Base-by-base conservation (phyloP, 2,888 invertebrate species). In the Limnephilus lunatus region DNA sequence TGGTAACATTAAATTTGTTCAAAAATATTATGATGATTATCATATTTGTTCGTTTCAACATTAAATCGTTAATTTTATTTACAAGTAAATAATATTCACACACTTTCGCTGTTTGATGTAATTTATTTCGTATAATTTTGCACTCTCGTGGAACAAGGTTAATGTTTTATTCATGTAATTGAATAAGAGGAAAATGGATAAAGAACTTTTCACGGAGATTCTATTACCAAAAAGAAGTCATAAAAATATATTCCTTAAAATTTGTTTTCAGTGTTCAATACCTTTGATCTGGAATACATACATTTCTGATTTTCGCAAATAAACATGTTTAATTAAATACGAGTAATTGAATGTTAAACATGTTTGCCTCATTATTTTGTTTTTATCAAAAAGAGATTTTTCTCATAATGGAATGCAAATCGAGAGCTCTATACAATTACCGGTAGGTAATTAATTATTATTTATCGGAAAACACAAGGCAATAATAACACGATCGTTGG, bases 101-200 rank as follows among this genome's bases (percentile, higher is more conserved):
- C 25, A 19, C 19, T 68, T 19, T 25, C 1, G 25, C 68, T 32
- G 31, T 82, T 82, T 82, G 31, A 82, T 15, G 82, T 82, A 32
- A 31, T 82, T 31, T 82, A 32, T 82, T 82, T 82, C 19, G 82
- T 32, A 82, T 82, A 82, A 82, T 82, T 82, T 82, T 19, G 32
- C 82, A 82, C 82, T 82, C 9, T 82, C 19, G 32, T 32, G 32
- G 19, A 82, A 12, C 31, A 32, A 82, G 14, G 68, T 19, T 82
- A 19, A 82, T 82, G 19, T 31, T 82, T 82, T 82, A 82, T 82
- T 82, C 82, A 82, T 82, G 31, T 32, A 82, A 82, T 82, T 82
- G 82, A 82, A 82, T 82, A 32, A 82, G 82, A 15, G 82, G 82
- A 31, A 32, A 32, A 32, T 19, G 31, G 25, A 32, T 82, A 32